Evolutionary conservation across 2,113 vertebrate genomes (phyloP), one percentile per base, ranked within the genome.

Genomic region (Ardeotis arabs): DNA sequence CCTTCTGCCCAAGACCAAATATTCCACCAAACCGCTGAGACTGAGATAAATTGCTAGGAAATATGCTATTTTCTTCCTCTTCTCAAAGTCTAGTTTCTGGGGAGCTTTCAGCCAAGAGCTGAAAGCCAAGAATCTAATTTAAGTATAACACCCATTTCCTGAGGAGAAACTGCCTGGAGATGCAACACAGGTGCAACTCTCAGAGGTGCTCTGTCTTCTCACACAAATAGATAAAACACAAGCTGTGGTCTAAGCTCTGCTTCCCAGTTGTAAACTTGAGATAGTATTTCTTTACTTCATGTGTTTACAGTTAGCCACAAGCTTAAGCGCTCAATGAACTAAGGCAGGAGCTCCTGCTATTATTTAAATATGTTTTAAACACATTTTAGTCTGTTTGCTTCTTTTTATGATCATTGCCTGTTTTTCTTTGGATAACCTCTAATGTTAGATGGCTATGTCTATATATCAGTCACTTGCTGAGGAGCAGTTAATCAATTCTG

Each of bases 1-100:
- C 82, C 87, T 29, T 63, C 55, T 91, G 84, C 67, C 68, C 87
- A 74, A 93, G 52, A 77, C 78, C 78, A 93, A 97, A 94, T 91
- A 96, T 87, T 90, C 55, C 15, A 44, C 22, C 45, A 62, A 88
- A 89, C 67, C 5, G 0, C 75, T 67, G 91, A 94, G 92, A 87
- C 44, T 56, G 35, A 72, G 91, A 82, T 59, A 79, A 90, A 94
- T 80, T 94, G 66, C 59, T 74, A 62, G 37, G 79, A 95, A 94
- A 91, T 67, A 44, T 0, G 23, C 25, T 74, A 7, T 90, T 93
- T 96, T 79, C 72, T 73, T 80, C 19, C 52, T 70, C 22, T 63
- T 81, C 78, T 85, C 81, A 44, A 64, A 76, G 31, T 20, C 22
- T 41, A 1, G 27, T 83, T 96, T 79, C 93, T 73, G 67, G 77